Conservation (phyloP, 2,797 vertebrate genomes). For the Notoglanidium macrostoma region DNA sequence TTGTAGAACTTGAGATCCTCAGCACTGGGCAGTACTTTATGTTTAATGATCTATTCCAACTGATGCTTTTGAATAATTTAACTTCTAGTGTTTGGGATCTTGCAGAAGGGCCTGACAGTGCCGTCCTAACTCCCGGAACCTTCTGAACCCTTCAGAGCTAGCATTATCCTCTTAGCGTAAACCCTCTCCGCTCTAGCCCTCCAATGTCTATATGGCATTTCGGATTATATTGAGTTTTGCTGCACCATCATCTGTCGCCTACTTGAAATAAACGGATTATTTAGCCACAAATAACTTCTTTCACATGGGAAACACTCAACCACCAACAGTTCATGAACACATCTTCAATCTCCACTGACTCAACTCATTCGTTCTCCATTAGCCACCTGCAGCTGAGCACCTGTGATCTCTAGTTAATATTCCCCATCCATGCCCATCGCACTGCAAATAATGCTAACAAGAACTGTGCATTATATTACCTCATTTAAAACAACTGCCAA, state of each 20-base stretch:
- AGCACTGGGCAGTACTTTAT: background rate
- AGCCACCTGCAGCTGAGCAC: conserved; percentile 28
- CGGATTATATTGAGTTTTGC: conserved; percentile 23
- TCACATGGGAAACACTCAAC: conserved; percentile 20
- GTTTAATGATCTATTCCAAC: background rate
- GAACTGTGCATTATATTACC: background rate
- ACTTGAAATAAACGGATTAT: conserved; percentile 27
- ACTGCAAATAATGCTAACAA: conserved; percentile 3
- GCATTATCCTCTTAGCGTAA: conserved; percentile 27
- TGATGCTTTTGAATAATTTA: conserved; percentile 1
- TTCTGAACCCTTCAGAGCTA: background rate
- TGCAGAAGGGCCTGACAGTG: background rate
- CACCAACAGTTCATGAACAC: conserved; percentile 23
- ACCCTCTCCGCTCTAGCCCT: background rate
- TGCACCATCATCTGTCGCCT: conserved; percentile 10
- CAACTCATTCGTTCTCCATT: conserved; percentile 17
- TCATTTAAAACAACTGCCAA: background rate
- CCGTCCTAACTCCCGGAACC: background rate
- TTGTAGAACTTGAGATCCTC: background rate
- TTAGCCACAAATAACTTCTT: conserved; percentile 17
- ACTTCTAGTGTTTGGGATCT: background rate
- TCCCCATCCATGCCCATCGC: background rate
- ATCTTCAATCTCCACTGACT: conserved; percentile 15
- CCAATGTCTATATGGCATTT: conserved; percentile 28
- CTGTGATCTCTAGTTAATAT: conserved; percentile 20